These are phyloP conservation scores for Chloromyia formosa DNA, from an alignment of 2,888 invertebrate genomes.

Conservation along the genomic window DNA sequence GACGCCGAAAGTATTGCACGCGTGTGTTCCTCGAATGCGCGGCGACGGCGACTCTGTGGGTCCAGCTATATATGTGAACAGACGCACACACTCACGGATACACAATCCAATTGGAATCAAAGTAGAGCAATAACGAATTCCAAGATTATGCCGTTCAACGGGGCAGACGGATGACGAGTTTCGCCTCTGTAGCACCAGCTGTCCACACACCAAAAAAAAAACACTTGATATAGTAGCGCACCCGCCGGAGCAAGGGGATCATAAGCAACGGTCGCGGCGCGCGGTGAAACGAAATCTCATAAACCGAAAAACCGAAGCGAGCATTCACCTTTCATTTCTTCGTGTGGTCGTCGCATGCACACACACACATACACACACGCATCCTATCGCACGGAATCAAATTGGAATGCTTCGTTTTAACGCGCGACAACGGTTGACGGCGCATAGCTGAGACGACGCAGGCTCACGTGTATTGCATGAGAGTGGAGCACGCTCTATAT, in stretches of 20 bases:
- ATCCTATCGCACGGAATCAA: background rate
- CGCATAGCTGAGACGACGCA: background rate
- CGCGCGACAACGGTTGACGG: background rate
- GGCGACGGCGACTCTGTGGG: background rate
- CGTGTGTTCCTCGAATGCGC: too few species aligned
- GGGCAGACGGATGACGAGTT: background rate
- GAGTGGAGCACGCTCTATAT: background rate
- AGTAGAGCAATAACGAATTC: background rate
- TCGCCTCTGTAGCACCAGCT: slow-evolving; percentile 5
- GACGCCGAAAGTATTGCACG: too few species aligned
- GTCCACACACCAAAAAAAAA: slow-evolving; percentile 7
- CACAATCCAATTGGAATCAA: background rate
- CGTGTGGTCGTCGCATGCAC: slow-evolving; percentile 30
- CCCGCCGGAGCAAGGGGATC: slow-evolving; percentile 7
- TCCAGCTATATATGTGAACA: background rate
- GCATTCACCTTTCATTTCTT: slow-evolving; percentile 49
- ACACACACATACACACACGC: slow-evolving; percentile 15
- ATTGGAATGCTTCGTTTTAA: too few species aligned
- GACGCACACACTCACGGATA: background rate
- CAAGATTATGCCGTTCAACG: background rate
- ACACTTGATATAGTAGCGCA: background rate
- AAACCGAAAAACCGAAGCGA: slow-evolving; percentile 47
- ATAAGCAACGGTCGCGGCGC: slow-evolving; percentile 9
- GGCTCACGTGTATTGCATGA: background rate
- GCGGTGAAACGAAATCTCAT: slow-evolving; percentile 39